Percentiles rank a stretch among this genome's conserved stretches.
phyloP scores from a whole-genome alignment of 2,888 invertebrate genomes.

The Cyrtodaria siliqua region DNA sequence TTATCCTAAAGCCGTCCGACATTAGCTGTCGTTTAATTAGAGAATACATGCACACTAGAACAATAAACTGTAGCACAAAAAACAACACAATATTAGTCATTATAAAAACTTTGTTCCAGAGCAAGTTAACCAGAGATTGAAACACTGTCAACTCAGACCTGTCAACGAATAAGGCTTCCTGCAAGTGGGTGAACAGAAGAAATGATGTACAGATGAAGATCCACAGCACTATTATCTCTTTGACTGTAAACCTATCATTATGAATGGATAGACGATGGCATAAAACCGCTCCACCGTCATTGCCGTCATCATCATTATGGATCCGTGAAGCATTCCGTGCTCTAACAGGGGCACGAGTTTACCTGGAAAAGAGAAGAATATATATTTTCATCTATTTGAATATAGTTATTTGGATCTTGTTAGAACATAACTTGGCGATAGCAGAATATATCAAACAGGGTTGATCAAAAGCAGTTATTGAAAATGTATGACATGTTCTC shows the following conservation, averaged over 20 bases:
- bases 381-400: not conserved
- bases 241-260: constrained; percentile 83
- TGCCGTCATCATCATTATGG: constrained; percentile 95
- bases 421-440: too few relatives aligned
- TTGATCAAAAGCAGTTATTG: too few relatives aligned
- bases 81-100: constrained; percentile 93
- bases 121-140: constrained; percentile 92
- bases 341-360: constrained; percentile 97
- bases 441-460: too few relatives aligned
- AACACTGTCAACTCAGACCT: constrained; percentile 92
- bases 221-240: constrained; percentile 83
- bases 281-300: constrained; percentile 96
- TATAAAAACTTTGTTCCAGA: constrained; percentile 93
- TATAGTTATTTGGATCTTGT: too few relatives aligned
- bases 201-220: constrained; percentile 88
- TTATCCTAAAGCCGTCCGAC: constrained; percentile 35
- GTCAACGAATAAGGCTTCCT: constrained; percentile 91
- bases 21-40: constrained; percentile 65
- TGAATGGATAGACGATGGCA: constrained; percentile 95
- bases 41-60: constrained; percentile 93
- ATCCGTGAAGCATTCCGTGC: constrained; percentile 95
- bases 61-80: constrained; percentile 93
- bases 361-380: constrained; percentile 88
- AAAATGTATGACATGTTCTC: too few relatives aligned
- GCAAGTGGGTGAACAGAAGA: constrained; percentile 92